Base-by-base conservation (phyloP, 2,797 vertebrate species). In the Neoniphon sammara region DNA sequence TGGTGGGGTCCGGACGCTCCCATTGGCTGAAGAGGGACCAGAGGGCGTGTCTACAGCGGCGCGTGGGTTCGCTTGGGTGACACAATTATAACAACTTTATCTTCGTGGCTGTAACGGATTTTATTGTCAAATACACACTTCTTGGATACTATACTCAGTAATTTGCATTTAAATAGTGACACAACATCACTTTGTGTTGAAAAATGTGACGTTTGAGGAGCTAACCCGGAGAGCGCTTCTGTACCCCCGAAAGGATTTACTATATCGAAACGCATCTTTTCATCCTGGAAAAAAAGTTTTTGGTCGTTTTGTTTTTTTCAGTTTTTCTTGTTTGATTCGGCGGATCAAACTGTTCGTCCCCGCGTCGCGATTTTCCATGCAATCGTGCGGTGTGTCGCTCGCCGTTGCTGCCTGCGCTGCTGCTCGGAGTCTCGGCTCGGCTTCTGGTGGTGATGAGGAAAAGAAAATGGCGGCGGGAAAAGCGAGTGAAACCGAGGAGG, bases 401-500 rank as follows among this genome's bases (percentile, higher is more conserved):
- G 94, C 94, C 92, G 93, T 87, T 77, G 95, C 94, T 89, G 95
- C 94, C 92, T 93, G 93, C 94, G 93, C 94, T 89, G 93, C 90
- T 85, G 93, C 88, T 90, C 93, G 93, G 91, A 95, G 94, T 93
- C 94, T 96, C 94, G 95, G 95, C 93, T 91, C 92, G 84, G 95
- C 95, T 91, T 90, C 88, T 92, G 90, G 91, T 95, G 96, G 96
- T 96, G 97, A 98, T 97, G 97, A 98, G 97, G 97, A 96, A 96
- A 97, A 98, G 96, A 98, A 98, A 97, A 98, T 98, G 97, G 97
- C 97, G 97, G 96, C 97, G 96, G 96, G 97, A 96, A 97, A 97
- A 97, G 95, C 97, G 96, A 97, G 95, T 95, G 96, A 97, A 96
- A 96, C 96, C 94, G 96, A 97, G 94, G 97, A 98, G 97, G 97